phyloP scores from a whole-genome alignment of 2,888 invertebrate species.

The Tachina lurida region DNA sequence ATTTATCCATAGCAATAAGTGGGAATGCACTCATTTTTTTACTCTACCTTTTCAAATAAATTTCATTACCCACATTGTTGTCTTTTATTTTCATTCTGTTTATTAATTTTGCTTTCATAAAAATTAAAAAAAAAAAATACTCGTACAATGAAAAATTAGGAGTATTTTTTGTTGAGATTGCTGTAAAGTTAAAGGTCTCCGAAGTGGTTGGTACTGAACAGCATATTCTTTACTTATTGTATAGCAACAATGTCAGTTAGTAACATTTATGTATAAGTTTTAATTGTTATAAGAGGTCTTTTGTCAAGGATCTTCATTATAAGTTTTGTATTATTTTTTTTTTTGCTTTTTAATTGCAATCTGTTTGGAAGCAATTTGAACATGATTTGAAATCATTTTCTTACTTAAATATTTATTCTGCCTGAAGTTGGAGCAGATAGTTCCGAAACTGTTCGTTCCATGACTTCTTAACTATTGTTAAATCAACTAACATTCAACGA shows the following conservation, averaged over 20 bases:
- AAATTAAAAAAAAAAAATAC: too few relatives aligned
- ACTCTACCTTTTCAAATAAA: conserved; percentile 9
- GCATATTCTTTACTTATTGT: not conserved
- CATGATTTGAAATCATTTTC: too few relatives aligned
- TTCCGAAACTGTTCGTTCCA: too few relatives aligned
- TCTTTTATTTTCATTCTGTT: conserved; percentile 6
- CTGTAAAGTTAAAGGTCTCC: too few relatives aligned
- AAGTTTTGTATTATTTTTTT: not conserved
- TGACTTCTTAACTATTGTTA: too few relatives aligned
- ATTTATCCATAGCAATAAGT: conserved; percentile 25
- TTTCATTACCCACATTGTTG: conserved; percentile 44
- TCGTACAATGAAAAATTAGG: too few relatives aligned
- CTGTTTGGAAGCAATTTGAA: too few relatives aligned
- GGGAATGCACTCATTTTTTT: not conserved
- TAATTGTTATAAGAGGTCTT: conserved; percentile 48
- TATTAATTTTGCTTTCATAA: not conserved
- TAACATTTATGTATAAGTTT: conserved; percentile 17
- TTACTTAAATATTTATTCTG: too few relatives aligned
- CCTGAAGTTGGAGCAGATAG: too few relatives aligned
- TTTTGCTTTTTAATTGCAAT: conserved; percentile 28
- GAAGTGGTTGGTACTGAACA: too few relatives aligned
- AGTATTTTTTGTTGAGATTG: too few relatives aligned
- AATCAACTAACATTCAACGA: too few relatives aligned
- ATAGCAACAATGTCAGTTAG: not conserved
- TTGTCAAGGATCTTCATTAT: conserved; percentile 12